Evolutionary conservation across 2,888 invertebrate species (phyloP).

Genomic region (Latrodectus hesperus): DNA sequence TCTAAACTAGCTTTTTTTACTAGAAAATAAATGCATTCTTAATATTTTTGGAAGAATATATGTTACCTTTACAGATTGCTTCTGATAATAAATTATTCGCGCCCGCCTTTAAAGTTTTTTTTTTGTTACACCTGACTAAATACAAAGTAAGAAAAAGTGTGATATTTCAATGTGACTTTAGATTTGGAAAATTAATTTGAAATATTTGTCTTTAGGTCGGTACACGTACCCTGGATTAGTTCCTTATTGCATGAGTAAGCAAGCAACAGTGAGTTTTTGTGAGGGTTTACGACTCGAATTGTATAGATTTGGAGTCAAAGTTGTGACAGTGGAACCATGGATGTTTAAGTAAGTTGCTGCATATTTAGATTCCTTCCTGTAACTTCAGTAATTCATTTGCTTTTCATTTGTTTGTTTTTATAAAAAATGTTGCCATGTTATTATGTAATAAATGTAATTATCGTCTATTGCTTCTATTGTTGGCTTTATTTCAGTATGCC

Average conservation of each 20-base stretch:
- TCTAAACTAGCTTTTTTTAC: neutral
- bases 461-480: too few species aligned
- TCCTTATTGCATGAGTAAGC: conserved; percentile 65
- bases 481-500: too few species aligned
- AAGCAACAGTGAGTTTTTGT: conserved; percentile 54
- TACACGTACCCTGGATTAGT: conserved; percentile 61
- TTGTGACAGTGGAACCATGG: conserved; percentile 60
- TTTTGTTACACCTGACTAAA: neutral
- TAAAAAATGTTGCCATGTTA: too few species aligned
- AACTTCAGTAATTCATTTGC: too few species aligned
- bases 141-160: too few species aligned
- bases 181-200: neutral
- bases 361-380: too few species aligned
- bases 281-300: conserved; percentile 61
- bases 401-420: too few species aligned
- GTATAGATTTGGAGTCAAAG: conserved; percentile 61
- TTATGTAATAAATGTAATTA: too few species aligned
- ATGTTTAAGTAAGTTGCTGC: conserved; percentile 61
- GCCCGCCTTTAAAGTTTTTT: neutral
- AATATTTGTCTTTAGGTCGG: conserved; percentile 35
- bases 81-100: neutral
- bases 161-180: too few species aligned
- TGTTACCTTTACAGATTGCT: neutral
- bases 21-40: neutral
- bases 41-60: neutral